phyloP scores from a whole-genome alignment of 2,797 vertebrate genomes.

The Mionectes olivaceus region DNA sequence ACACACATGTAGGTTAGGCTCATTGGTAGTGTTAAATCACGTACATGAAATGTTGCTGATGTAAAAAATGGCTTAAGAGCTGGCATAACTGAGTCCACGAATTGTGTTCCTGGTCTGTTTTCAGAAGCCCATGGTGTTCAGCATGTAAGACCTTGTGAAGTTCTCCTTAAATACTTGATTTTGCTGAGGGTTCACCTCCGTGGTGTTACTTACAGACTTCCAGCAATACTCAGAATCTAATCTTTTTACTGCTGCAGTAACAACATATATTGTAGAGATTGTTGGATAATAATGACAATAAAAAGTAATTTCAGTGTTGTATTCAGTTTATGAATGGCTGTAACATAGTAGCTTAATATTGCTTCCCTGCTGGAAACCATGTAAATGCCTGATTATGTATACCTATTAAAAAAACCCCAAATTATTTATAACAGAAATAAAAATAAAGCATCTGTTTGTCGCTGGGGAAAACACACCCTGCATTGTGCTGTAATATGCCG shows the following conservation, averaged over 20 bases:
- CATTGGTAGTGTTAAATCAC: background rate
- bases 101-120: background rate
- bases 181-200: background rate
- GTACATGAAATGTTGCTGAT: background rate
- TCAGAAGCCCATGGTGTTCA: background rate
- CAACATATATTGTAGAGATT: background rate
- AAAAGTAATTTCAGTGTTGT: conserved; percentile 31
- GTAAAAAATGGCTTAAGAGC: background rate
- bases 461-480: conserved; percentile 25
- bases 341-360: conserved; percentile 73
- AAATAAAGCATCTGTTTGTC: conserved; percentile 54
- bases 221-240: background rate
- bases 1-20: fast-evolving
- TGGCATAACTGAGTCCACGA: background rate
- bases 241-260: background rate
- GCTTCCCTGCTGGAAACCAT: conserved; percentile 69
- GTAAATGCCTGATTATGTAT: conserved; percentile 73
- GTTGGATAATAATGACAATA: conserved; percentile 61
- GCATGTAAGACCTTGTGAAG: background rate
- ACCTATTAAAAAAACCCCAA: conserved; percentile 45
- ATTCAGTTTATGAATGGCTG: conserved; percentile 54
- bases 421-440: conserved; percentile 70
- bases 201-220: conserved; percentile 48
- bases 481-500: conserved; percentile 18
- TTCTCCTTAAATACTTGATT: background rate